Percentiles rank a stretch among this genome's conserved stretches.
Evolutionary conservation across 2,113 vertebrate species (phyloP).

Genomic region (Zingel zingel): DNA sequence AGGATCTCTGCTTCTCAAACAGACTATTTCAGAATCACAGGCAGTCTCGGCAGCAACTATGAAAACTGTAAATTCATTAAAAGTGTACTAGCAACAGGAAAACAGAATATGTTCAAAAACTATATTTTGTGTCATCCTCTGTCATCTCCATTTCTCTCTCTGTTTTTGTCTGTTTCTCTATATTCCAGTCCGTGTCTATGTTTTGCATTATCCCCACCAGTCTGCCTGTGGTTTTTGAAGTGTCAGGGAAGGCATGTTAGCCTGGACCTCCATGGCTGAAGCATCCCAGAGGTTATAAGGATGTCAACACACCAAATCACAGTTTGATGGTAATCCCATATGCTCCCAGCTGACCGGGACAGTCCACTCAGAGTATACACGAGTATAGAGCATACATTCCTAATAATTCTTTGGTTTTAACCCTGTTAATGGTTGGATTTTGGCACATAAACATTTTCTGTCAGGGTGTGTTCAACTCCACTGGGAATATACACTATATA

Average conservation of each 20-base stretch:
- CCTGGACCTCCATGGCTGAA: constrained; percentile 85
- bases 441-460: background rate
- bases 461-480: background rate
- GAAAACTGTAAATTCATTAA: background rate
- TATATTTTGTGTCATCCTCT: background rate
- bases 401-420: constrained; percentile 24
- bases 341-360: constrained; percentile 75
- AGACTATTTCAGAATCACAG: constrained; percentile 58
- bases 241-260: constrained; percentile 53
- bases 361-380: background rate
- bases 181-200: constrained; percentile 53
- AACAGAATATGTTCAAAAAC: background rate
- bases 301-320: constrained; percentile 90
- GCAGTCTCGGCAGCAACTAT: background rate
- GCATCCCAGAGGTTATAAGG: constrained; percentile 87
- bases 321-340: constrained; percentile 87
- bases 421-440: background rate
- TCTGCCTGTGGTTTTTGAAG: constrained; percentile 70
- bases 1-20: constrained; percentile 63
- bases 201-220: constrained; percentile 79
- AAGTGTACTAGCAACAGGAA: background rate
- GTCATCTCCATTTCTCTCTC: background rate
- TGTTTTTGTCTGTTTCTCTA: background rate
- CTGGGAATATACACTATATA: too few relatives aligned
- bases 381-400: too few relatives aligned